Base-by-base conservation (phyloP, 2,888 invertebrate species). In the Busseola fusca region DNA sequence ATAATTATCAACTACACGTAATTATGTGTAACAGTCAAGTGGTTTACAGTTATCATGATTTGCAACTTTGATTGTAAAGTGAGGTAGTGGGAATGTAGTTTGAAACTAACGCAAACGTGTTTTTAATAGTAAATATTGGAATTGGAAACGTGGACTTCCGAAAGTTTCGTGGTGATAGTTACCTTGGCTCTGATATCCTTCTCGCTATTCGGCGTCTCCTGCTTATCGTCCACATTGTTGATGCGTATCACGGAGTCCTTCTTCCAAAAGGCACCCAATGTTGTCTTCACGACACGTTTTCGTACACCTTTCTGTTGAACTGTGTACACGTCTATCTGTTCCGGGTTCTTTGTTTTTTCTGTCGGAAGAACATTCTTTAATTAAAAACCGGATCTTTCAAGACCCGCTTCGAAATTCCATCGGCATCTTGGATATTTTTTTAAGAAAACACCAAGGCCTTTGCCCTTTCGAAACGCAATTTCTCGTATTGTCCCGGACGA, bases 311-410 rank as follows among this genome's bases (percentile, higher is more conserved):
- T 96, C 88, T 96, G 95, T 89, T 95, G 95, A 72, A 97, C 96
- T 81, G 97, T 96, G 95, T 96, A 97, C 88, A 97, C 96, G 86
- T 97, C 97, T 94, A 97, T 96, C 94, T 97, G 96, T 92, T 97
- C 97, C 90, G 97, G 96, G 95, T 97, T 96, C 94, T 97, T 97
- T 94, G 97, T 97, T 95, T 97, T 97, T 95, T 97, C 97, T 97
- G 95, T 86, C 88, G 91, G 88, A 81, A 90, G 89, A 86, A 80
- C 62, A 77, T 58, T 52, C n/a, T 59, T 73, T 64, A 72, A 71
- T 79, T 76, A 81, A 75, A 69, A 82, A 67, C 73, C 76, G 69
- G 80, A 78, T 82, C 67, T 64, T 52, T 76, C 12, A 42, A 64
- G 48, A 42, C 63, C 78, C 72, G 74, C 72, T 73, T 68, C 57